Percentiles rank a stretch among this genome's conserved stretches.
Conservation (phyloP, 1,140 invertebrate species). For the Caenorhabditis inopinata region DNA sequence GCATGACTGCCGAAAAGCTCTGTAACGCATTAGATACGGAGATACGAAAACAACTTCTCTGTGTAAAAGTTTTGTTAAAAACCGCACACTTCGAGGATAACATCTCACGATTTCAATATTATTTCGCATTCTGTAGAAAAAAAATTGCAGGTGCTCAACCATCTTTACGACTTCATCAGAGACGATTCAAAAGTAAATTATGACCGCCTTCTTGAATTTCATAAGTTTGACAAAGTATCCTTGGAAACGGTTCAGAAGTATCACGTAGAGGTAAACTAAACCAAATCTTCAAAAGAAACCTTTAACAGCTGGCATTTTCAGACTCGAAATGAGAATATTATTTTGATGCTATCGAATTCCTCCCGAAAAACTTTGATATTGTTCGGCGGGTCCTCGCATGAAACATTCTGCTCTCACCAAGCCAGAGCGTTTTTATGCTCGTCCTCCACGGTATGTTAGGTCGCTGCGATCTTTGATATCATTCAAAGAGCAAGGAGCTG, state of each 20-base stretch:
- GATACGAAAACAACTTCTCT: no score
- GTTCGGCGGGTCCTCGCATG: background rate
- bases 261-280: background rate
- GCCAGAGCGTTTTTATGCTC: background rate
- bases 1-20: no score
- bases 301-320: background rate
- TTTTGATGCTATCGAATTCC: background rate
- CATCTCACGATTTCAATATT: no score
- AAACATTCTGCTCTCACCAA: constrained; percentile 14
- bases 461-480: background rate
- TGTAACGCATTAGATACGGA: no score
- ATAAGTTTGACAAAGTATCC: background rate
- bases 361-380: background rate
- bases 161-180: background rate
- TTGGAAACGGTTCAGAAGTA: background rate
- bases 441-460: background rate
- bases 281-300: background rate
- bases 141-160: background rate
- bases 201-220: background rate
- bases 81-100: no score
- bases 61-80: no score
- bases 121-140: no score
- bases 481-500: background rate
- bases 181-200: constrained; percentile 11
- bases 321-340: constrained; percentile 4